These are phyloP conservation scores for Sapajus apella DNA, from an alignment of 2,113 vertebrate genomes.

Conservation along the genomic window DNA sequence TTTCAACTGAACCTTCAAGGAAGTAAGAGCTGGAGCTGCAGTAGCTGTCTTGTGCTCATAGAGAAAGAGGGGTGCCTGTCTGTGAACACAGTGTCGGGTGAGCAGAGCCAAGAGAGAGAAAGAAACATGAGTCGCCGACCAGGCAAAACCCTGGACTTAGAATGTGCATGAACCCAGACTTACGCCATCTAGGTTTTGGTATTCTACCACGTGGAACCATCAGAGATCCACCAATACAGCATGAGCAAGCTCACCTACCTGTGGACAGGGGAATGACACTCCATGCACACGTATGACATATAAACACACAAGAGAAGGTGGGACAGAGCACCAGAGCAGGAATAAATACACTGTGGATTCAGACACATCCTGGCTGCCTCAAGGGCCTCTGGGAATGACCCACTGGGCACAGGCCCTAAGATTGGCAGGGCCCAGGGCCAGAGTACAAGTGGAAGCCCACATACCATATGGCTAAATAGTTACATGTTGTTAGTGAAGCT, in stretches of 20 bases:
- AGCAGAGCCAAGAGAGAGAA: background rate
- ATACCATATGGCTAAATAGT: background rate
- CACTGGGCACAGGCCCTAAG: background rate
- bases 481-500: background rate
- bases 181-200: background rate
- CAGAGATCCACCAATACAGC: background rate
- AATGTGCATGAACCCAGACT: background rate
- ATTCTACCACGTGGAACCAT: background rate
- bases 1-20: background rate
- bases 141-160: background rate
- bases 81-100: background rate
- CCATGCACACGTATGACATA: rapidly evolving
- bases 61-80: background rate
- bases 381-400: background rate
- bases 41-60: background rate
- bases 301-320: rapidly evolving
- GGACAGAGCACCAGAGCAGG: background rate
- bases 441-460: background rate
- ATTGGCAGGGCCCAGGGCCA: background rate
- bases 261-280: background rate
- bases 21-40: background rate
- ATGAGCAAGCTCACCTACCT: background rate
- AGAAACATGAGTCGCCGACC: background rate
- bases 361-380: background rate
- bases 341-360: background rate